Conservation (phyloP, 2,797 vertebrate species). For the Carcharodon carcharias region DNA sequence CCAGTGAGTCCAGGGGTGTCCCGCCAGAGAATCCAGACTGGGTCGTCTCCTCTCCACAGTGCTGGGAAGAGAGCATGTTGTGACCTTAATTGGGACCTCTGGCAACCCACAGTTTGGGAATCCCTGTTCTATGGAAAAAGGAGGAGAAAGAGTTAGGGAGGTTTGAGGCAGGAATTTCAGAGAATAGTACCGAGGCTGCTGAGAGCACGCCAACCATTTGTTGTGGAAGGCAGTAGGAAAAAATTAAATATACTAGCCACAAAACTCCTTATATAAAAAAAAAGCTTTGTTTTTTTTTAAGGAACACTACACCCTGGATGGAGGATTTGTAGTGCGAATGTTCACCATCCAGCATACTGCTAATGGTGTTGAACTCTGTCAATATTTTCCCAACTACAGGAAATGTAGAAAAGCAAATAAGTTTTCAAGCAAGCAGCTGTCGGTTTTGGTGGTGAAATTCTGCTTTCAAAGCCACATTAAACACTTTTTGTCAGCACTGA, state of each 20-base stretch:
- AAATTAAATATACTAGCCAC: not conserved
- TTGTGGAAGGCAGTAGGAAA: not conserved
- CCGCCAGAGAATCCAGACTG: too few relatives aligned
- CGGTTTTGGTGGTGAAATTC: not conserved
- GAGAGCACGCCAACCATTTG: not conserved
- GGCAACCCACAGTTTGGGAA: too few relatives aligned
- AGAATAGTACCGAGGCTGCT: not conserved
- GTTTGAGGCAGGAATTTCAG: not conserved
- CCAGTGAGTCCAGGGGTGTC: too few relatives aligned
- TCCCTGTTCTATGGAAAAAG: too few relatives aligned
- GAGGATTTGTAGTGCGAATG: not conserved
- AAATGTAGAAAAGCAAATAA: constrained; percentile 6
- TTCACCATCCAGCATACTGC: not conserved
- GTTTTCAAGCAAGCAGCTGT: not conserved
- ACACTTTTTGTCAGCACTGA: not conserved
- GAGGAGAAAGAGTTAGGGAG: not conserved
- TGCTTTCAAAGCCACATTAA: not conserved
- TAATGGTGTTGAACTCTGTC: constrained; percentile 4
- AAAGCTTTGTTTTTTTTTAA: not conserved
- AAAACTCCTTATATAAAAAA: not conserved
- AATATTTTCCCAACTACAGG: constrained; percentile 9
- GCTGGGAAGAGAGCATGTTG: too few relatives aligned
- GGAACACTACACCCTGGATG: constrained; percentile 6
- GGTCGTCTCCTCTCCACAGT: too few relatives aligned
- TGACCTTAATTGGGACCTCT: too few relatives aligned